Conservation (phyloP, 2,797 vertebrate species). For the Varecia variegata region DNA sequence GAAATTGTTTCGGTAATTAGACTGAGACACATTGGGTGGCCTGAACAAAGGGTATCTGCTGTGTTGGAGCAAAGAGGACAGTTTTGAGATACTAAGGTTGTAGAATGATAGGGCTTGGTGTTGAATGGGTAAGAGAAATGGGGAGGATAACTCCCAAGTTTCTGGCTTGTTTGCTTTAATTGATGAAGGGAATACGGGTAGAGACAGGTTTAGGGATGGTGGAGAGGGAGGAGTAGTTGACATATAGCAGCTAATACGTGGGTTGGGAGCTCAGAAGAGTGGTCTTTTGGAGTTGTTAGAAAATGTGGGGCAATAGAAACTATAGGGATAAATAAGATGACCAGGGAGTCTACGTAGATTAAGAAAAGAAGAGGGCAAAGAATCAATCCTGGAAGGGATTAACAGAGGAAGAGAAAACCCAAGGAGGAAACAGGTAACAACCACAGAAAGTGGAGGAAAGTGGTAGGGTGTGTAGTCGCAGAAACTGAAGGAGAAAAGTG, state of each 20-base stretch:
- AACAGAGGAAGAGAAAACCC: not conserved
- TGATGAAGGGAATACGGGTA: not conserved
- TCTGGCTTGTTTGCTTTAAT: not conserved
- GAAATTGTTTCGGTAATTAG: constrained; percentile 5
- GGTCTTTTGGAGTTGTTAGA: not conserved
- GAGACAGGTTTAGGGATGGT: not conserved
- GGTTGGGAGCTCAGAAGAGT: not conserved
- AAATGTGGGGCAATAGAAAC: not conserved
- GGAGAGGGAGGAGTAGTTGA: not conserved
- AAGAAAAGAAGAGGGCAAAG: not conserved
- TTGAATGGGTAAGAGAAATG: not conserved
- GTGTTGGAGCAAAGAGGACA: not conserved
- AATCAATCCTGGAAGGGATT: not conserved
- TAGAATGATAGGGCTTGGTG: not conserved
- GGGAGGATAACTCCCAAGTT: not conserved
- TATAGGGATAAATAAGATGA: not conserved
- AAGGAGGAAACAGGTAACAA: not conserved
- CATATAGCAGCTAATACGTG: not conserved
- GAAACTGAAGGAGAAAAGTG: not conserved
- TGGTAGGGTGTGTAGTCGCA: not conserved
- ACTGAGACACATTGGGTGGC: not conserved
- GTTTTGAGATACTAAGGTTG: not conserved
- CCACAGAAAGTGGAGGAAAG: not conserved
- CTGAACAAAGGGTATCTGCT: not conserved
- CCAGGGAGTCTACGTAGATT: not conserved